Base-by-base conservation (phyloP, 2,113 vertebrate species). In the Parus major region DNA sequence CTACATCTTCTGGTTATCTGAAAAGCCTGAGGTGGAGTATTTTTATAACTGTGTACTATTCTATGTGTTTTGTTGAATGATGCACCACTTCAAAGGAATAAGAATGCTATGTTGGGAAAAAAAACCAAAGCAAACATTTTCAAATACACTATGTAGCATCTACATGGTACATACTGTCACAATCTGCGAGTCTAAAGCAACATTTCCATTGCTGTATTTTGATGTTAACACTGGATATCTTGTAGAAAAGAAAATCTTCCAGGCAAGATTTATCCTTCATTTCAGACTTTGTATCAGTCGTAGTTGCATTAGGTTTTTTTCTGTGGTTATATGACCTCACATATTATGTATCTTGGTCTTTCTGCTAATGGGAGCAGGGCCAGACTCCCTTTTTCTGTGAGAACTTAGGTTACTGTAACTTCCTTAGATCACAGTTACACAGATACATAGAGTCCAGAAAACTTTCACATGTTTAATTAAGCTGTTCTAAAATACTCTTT, bases 31-130 rank as follows among this genome's bases (percentile, higher is more conserved):
- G 84, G 35, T 63, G 31, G 28, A 72, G 31, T 73, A n/a, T 69
- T 87, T 85, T 87, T 73, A 47, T 35, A 77, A 36, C 60, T 85
- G 33, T 31, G 25, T 86, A 33, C 61, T 71, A 1, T 29, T 25
- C 68, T 78, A 0, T 73, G 41, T 0, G 1, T 35, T 82, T 66
- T 7, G 0, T 77, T 55, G 46, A 83, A 47, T 63, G 29, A 11
- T n/a, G 16, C 55, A 46, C 31, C 27, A 24, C 63, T 93, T 77
- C n/a, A 36, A 82, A 46, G 63, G 46, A 89, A 35, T 65, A 42
- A 82, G 53, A 49, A 49, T n/a, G 13, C 1, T 59, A 55, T 41
- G 20, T 47, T 39, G 24, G 20, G 11, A 4, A 61, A 49, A 31
- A 11, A 15, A 10, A 5, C 2, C 11, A 39, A 41, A 39, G 27